Evolutionary conservation across 1,140 invertebrate species (phyloP), one percentile per base, ranked within the genome.

Genomic region (Argopecten irradians): DNA sequence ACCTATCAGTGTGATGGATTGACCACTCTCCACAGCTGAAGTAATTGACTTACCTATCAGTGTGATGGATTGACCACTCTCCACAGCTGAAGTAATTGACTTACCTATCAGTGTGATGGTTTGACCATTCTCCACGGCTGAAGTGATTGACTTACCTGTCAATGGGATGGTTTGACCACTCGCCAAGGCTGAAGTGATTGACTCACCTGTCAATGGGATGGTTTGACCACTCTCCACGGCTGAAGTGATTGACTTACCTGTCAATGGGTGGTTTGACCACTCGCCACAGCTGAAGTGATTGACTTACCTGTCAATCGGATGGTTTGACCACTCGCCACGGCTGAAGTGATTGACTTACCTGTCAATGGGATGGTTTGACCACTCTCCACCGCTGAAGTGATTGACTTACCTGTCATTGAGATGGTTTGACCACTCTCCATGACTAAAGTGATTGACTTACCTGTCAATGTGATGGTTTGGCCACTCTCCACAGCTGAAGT

Each of bases 401-500:
- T 39, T 39, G 36, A 83, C 13, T 33, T 83, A 86, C 71, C 82
- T 71, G 85, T 89, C n/a, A 89, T 32, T 14, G 28, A 22, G n/a
- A 86, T 83, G 16, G 36, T 83, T 22, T 83, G 2, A 0, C 71
- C 0, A 39, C 35, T 36, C 22, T 39, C n/a, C 9, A 28, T 43
- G 36, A 1, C 3, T 1, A 1, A 41, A 28, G 13, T 16, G 22
- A 9, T 36, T 33, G 28, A 71, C 94, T 35, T 87, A 97, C 97
- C 97, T 91, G 97, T 98, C 83, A 98, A 95, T 86, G 97, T 96
- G 32, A 98, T 96, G 82, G 97, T 97, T 94, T 97, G 97, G 0
- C 98, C 97, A 95, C 97, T 97, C 96, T 98, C 97, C 92, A 98
- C 96, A 16, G 97, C 97, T 86, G 97, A 97, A 86, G 97, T 97